Base-by-base conservation (phyloP, 2,113 vertebrate species). In the Neotragus pygmaeus region DNA sequence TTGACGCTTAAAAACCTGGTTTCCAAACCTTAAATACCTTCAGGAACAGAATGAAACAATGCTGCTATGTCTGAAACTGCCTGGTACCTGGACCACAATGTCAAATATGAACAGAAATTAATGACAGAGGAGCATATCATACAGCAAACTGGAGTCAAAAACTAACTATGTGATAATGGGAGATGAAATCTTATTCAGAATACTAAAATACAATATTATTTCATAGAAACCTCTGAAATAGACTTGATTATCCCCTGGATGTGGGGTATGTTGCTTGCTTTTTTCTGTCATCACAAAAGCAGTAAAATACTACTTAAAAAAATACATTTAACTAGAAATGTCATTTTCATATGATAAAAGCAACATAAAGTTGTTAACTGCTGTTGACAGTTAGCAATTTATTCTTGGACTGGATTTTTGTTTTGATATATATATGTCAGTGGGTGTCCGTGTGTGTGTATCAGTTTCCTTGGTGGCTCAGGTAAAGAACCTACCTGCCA, bases 261-360 rank as follows among this genome's bases (percentile, higher is more conserved):
- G 10, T 57, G 39, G 21, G 28, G 3, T 77, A 33, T 25, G 5
- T 16, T 55, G 27, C 3, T 8, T 88, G 13, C 7, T 80, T 84
- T 82, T 16, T 53, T 36, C 36, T 47, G 64, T 12, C 57, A 77
- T 21, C 21, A 47, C 66, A 96, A 33, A 70, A 88, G 60, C 81
- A 75, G 10, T 33, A 53, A 39, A 58, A 84, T 55, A 51, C 36
- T 97, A 83, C 36, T 92, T 62, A 39, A 51, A 3, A 66, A 86
- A 86, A 94, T 19, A 66, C 6, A n/a, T 75, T 78, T 89, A 27
- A 21, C 2, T 33, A 70, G 88, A 73, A 92, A 86, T 70, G 2
- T 84, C 73, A 83, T 87, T 88, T 66, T 96, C 75, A 47, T 70
- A 47, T 13, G n/a, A 55, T 78, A 70, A 96, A 88, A 62, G 14